Conservation (phyloP, 2,888 invertebrate species). For the Drosophila crucigera region DNA sequence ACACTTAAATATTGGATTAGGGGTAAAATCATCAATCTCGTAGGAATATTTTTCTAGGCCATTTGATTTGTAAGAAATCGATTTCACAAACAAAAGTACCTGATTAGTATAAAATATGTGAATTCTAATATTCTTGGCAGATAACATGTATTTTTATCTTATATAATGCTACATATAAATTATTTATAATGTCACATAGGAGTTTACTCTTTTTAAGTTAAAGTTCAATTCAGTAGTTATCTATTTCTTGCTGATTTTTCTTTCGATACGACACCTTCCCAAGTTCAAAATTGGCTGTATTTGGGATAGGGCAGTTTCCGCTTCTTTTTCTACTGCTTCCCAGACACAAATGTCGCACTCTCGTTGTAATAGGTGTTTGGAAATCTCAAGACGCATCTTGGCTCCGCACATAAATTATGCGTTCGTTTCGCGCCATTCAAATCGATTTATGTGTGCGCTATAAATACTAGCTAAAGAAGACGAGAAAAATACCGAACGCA, state of each 20-base stretch:
- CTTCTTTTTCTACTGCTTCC: neutral
- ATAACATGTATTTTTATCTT: no score
- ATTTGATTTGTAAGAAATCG: neutral
- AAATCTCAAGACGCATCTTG: constrained; percentile 29
- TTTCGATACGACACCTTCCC: neutral
- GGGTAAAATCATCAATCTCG: neutral
- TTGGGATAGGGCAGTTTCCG: constrained; percentile 25
- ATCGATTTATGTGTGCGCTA: constrained; percentile 47
- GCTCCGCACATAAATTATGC: constrained; percentile 52
- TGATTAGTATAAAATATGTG: neutral
- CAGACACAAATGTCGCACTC: neutral
- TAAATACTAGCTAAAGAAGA: constrained; percentile 23
- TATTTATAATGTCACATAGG: no score
- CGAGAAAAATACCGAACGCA: constrained; percentile 11
- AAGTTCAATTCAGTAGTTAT: no score
- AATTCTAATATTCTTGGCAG: neutral
- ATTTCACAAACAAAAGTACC: neutral
- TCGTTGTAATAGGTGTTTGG: constrained; percentile 59
- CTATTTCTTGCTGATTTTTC: no score
- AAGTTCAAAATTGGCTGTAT: neutral
- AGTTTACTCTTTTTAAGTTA: no score
- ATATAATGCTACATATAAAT: no score
- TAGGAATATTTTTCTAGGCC: neutral
- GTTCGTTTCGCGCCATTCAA: constrained; percentile 20
- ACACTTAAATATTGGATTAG: neutral